Percentiles rank a stretch among this genome's conserved stretches.
These are phyloP conservation scores for Acanthococcus lagerstroemiae DNA, from an alignment of 2,888 invertebrate genomes.

Conservation along the genomic window DNA sequence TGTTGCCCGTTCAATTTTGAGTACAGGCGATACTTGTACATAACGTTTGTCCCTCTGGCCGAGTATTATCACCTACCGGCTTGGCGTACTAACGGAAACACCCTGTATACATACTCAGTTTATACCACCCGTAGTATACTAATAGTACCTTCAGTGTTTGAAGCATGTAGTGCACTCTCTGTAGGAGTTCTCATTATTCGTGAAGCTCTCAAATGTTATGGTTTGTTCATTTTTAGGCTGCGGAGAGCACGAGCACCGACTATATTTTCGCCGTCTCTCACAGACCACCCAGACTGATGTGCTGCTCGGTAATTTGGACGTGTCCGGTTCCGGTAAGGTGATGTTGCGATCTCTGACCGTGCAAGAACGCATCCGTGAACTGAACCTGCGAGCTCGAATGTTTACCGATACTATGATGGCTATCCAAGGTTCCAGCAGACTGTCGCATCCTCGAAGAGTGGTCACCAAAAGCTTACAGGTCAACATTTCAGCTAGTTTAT, in stretches of 20 bases:
- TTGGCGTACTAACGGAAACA: no score
- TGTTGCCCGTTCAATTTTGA: no score
- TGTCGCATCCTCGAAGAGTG: conserved; percentile 38
- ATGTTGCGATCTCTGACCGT: conserved; percentile 43
- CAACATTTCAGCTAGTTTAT: no score
- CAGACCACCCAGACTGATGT: conserved; percentile 45
- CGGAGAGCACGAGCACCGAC: conserved; percentile 41
- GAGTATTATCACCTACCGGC: no score
- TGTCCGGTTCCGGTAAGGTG: conserved; percentile 41
- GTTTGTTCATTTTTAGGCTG: not conserved
- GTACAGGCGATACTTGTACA: no score
- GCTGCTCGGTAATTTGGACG: conserved; percentile 43
- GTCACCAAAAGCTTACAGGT: conserved; percentile 41
- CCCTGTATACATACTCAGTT: no score
- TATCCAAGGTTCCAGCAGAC: conserved; percentile 39
- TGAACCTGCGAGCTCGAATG: conserved; percentile 44
- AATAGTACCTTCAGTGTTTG: no score
- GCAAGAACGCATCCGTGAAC: conserved; percentile 44
- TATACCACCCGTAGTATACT: no score
- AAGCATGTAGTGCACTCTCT: no score
- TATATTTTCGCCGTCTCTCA: conserved; percentile 43
- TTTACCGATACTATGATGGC: conserved; percentile 45
- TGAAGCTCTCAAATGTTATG: no score
- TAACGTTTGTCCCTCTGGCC: no score
- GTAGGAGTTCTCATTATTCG: not conserved